Evolutionary conservation across 2,113 vertebrate species (phyloP).

Genomic region (Erinaceus europaeus): DNA sequence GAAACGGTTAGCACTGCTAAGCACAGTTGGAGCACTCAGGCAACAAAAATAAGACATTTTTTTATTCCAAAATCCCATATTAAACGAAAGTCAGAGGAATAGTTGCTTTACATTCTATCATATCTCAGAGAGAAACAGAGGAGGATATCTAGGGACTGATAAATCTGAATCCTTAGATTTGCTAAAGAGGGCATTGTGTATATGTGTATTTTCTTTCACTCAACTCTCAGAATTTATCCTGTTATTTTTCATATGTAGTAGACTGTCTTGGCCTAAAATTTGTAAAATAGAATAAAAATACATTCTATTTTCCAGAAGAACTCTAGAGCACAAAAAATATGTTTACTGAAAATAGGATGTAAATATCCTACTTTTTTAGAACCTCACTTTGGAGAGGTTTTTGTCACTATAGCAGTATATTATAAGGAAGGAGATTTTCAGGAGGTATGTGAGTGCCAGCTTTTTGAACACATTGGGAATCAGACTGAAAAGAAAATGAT

Average conservation of each 20-base stretch:
- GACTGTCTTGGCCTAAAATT: slow-evolving; percentile 32
- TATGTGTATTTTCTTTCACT: not conserved
- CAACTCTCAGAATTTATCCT: slow-evolving; percentile 39
- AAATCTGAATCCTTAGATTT: not conserved
- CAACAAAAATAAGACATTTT: slow-evolving; percentile 46
- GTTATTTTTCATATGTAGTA: not conserved
- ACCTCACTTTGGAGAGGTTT: not conserved
- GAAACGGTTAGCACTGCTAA: slow-evolving; percentile 28
- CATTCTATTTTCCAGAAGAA: slow-evolving; percentile 43
- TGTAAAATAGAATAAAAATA: slow-evolving; percentile 54
- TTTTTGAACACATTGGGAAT: slow-evolving; percentile 49
- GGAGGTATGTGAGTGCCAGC: slow-evolving; percentile 9
- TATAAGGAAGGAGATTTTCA: slow-evolving; percentile 15
- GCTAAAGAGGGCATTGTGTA: not conserved
- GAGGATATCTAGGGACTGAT: not conserved
- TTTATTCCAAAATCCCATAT: slow-evolving; percentile 39
- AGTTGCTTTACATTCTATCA: slow-evolving; percentile 11
- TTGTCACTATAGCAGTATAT: not conserved
- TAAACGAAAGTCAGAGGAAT: slow-evolving; percentile 28
- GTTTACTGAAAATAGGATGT: slow-evolving; percentile 46
- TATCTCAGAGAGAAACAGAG: slow-evolving; percentile 2
- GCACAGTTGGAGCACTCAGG: not conserved
- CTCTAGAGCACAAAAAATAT: not conserved
- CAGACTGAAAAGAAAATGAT: slow-evolving; percentile 60
- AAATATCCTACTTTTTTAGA: slow-evolving; percentile 43